Conservation (phyloP, 2,797 vertebrate species). For the Bradypodion ventrale region DNA sequence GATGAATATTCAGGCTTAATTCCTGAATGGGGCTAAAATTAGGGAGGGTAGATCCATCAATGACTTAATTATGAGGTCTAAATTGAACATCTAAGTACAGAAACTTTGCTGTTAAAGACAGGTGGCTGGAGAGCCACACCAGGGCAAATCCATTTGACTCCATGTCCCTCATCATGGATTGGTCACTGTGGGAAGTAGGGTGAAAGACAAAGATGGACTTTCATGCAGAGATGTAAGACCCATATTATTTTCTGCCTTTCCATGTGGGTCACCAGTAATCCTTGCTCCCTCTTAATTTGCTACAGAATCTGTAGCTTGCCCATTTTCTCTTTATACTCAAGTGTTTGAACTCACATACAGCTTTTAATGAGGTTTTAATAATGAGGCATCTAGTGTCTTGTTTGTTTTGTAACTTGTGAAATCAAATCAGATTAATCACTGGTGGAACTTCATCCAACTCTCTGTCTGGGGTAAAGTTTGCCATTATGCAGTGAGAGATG, state of each 20-base stretch:
- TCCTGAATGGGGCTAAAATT: too few species aligned
- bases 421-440: not conserved
- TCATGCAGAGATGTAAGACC: not conserved
- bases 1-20: too few species aligned
- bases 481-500: not conserved
- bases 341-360: not conserved
- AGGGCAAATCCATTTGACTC: too few species aligned
- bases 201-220: not conserved
- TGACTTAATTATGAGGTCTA: not conserved
- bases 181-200: not conserved
- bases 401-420: not conserved
- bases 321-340: not conserved
- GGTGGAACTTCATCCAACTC: not conserved
- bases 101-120: not conserved
- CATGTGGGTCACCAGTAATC: not conserved
- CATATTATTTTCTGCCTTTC: not conserved
- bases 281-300: not conserved
- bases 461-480: not conserved
- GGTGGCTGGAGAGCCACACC: not conserved
- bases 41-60: too few species aligned
- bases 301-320: not conserved
- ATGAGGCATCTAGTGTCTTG: not conserved
- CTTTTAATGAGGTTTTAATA: not conserved
- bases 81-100: not conserved
- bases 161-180: not conserved